Conservation (phyloP, 1,140 invertebrate species). For the Phenacoccus solenopsis region DNA sequence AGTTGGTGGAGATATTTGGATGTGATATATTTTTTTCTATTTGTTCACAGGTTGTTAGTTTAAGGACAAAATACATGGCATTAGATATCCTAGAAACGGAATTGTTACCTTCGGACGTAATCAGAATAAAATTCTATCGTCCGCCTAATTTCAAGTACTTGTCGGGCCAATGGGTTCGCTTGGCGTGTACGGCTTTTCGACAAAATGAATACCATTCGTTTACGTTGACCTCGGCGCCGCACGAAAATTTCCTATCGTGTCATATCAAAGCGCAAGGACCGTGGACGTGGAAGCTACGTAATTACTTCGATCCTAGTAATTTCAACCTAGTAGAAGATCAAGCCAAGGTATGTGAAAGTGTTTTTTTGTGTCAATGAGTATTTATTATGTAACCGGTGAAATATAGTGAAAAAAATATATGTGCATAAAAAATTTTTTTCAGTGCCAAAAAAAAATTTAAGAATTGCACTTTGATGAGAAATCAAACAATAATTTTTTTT, state of each 20-base stretch:
- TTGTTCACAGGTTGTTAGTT: conserved; percentile 57
- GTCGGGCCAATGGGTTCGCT: conserved; percentile 73
- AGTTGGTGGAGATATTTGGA: background rate
- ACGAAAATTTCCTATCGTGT: conserved; percentile 92
- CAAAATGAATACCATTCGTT: conserved; percentile 95
- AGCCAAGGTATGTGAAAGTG: conserved; percentile 49
- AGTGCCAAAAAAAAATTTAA: no score
- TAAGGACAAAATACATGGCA: conserved; percentile 84
- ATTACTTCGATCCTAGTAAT: conserved; percentile 92
- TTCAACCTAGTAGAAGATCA: conserved; percentile 73
- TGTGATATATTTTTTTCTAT: background rate
- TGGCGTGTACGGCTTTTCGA: conserved; percentile 84
- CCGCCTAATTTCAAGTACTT: conserved; percentile 95
- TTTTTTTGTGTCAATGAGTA: background rate
- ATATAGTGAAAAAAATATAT: no score
- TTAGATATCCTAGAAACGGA: conserved; percentile 92
- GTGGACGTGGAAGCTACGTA: conserved; percentile 97
- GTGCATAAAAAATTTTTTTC: no score
- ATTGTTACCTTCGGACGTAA: conserved; percentile 86
- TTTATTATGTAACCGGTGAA: no score
- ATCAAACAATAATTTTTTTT: no score
- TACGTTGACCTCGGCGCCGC: conserved; percentile 93
- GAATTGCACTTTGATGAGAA: no score
- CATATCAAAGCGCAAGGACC: conserved; percentile 98
- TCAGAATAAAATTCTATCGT: conserved; percentile 83